Percentiles rank a stretch among this genome's conserved stretches.
These are phyloP conservation scores for Drosophila formosana DNA, from an alignment of 2,888 invertebrate genomes.

Conservation along the genomic window DNA sequence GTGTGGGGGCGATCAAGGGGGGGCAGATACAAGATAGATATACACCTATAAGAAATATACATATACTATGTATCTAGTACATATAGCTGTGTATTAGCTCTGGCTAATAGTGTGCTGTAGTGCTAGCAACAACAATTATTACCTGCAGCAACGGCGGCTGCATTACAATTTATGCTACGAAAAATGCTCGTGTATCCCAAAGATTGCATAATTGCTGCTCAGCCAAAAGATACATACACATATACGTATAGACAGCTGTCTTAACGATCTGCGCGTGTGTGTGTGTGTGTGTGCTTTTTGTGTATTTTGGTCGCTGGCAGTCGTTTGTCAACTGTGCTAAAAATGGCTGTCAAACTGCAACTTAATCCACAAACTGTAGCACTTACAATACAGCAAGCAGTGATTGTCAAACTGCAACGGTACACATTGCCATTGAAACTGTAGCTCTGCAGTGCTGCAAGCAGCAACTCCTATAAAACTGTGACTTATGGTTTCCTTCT, in stretches of 20 bases:
- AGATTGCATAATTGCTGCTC: conserved; percentile 75
- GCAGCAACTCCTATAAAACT: not conserved
- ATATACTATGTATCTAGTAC: conserved; percentile 17
- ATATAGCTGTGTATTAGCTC: conserved; percentile 17
- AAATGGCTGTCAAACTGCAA: not conserved
- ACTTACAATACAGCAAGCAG: too few relatives aligned
- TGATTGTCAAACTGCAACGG: not conserved
- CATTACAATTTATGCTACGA: conserved; percentile 38
- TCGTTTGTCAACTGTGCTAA: conserved; percentile 43
- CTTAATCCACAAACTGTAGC: too few relatives aligned
- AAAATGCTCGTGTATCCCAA: conserved; percentile 40
- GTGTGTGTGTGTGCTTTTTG: conserved; percentile 38
- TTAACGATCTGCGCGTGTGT: conserved; percentile 20
- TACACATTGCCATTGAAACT: not conserved
- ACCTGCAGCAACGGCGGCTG: conserved; percentile 38
- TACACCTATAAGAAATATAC: conserved; percentile 6
- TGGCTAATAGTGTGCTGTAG: conserved; percentile 34
- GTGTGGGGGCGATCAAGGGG: conserved; percentile 35
- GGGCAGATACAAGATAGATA: not conserved
- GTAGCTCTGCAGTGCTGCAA: not conserved
- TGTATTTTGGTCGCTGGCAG: conserved; percentile 59
- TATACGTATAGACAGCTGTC: conserved; percentile 47
- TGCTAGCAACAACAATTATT: conserved; percentile 57
- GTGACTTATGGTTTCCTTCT: not conserved
- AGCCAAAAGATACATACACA: conserved; percentile 53